Base-by-base conservation (phyloP, 2,888 invertebrate species). In the Xestobium rufovillosum region DNA sequence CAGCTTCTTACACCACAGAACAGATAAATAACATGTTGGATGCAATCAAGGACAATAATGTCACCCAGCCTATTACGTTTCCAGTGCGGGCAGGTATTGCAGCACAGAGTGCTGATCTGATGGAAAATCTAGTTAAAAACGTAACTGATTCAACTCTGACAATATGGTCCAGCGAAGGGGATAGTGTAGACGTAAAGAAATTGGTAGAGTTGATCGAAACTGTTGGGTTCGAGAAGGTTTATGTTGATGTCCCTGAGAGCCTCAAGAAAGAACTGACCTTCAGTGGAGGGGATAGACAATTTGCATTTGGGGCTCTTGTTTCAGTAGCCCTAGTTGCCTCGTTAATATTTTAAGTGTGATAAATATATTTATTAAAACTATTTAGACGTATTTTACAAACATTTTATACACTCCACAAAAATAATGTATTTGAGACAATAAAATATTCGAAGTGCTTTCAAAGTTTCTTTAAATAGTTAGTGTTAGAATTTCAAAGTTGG, bases 141-240 rank as follows among this genome's bases (percentile, higher is more conserved):
- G 64, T 62, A 33, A 65, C 69, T 3, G 69, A 72, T 49, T 73
- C 76, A 26, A 82, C 86, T 0, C 63, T 92, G 43, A 90, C 90
- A 0, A 72, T 91, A 34, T 91, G 90, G 90, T 80, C 83, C 2
- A 69, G 73, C 29, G 69, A 66, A 17, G 89, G 88, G 0, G 89
- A 90, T 57, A 57, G 66, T 9, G 82, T 89, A 11, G 71, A 85
- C 53, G 72, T 79, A 3, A 65, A 69, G 2, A 69, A 76, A 30
- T 69, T 91, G 34, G 71, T 78, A 2, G 65, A 72, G 6, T 66
- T 90, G 25, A 79, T 89, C 45, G 69, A 72, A 25, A 68, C 72
- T 0, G 69, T 83, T 13, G 85, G 86, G 0, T 54, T 76, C 3
- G 69, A 78, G 43, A 74, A 75, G 43, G 76, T 84, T 2, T 91